Evolutionary conservation across 2,888 invertebrate species (phyloP).

Genomic region (Ptychoptera albimana): DNA sequence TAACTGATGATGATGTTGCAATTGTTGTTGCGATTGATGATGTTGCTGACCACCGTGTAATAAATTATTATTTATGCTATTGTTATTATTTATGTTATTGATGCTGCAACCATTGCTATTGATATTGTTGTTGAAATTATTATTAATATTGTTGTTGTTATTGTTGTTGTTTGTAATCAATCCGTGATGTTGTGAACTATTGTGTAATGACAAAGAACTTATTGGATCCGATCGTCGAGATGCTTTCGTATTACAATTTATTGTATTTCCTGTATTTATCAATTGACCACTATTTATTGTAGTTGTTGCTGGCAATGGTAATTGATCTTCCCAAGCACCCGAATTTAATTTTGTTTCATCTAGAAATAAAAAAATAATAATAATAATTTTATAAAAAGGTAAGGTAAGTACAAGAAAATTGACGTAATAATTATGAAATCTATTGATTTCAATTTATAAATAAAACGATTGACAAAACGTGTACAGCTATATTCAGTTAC

Average conservation of each 20-base stretch:
- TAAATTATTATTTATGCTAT: conserved; percentile 20
- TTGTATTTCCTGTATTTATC: conserved; percentile 13
- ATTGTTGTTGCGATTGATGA: conserved; percentile 24
- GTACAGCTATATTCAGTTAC: too few species aligned
- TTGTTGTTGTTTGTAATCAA: too few species aligned
- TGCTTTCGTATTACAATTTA: conserved; percentile 27
- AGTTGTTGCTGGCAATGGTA: conserved; percentile 14
- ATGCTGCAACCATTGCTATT: background rate
- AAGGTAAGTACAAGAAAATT: too few species aligned
- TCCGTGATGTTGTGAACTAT: too few species aligned
- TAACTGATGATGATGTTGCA: conserved; percentile 34
- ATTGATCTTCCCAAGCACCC: conserved; percentile 61
- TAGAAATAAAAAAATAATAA: conserved; percentile 26
- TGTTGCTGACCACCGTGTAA: too few species aligned
- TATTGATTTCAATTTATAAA: too few species aligned
- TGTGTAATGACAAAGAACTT: conserved; percentile 12
- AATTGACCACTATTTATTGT: conserved; percentile 14
- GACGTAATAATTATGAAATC: too few species aligned
- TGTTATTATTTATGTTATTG: conserved; percentile 6
- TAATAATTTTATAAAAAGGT: too few species aligned
- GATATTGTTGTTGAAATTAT: background rate
- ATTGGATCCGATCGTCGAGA: conserved; percentile 22
- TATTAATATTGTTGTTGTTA: background rate
- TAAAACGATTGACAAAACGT: too few species aligned
- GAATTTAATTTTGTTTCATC: conserved; percentile 65